Evolutionary conservation across 35 echinoderm and acorn worm species (phyloP), one percentile per base, ranked within the genome.

Genomic region (Apostichopus japonicus): DNA sequence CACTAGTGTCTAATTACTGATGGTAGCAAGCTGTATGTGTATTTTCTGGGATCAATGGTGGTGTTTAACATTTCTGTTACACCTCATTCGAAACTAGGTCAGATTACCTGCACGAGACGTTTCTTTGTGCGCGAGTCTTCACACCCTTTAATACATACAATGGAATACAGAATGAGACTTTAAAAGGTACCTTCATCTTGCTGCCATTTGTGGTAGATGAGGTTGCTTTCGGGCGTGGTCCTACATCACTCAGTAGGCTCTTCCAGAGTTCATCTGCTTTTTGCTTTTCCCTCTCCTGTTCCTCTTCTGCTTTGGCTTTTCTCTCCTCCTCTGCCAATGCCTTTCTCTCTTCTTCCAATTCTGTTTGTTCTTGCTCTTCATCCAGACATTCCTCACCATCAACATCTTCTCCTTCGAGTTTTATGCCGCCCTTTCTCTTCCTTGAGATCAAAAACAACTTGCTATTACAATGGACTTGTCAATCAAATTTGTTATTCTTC

Each of bases 251-350:
- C 81, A 98, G 27, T 57, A 98, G 96, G 53, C 93, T 96, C 57
- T 87, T 93, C 97, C 97, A 98, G 4, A 98, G 87, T 54, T 98
- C 95, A 94, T 98, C 93, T 8, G 97, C 95, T 84, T 78, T 96
- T 78, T 96, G 88, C 77, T 98, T 98, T 75, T 94, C 72, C 21
- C 92, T 83, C 77, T 96, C 95, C 54, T 95, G 95, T 24, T 82
- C 22, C 51, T 94, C 86, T 51, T 24, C 56, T 90, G 62, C 78
- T 54, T 90, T 79, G 4, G 44, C 87, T 86, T 91, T 94, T 57
- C 80, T 84, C 25, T 62, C 90, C 55, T 94, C 91, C 54, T 94
- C 71, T 82, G 92, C 90, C 22, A 94, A 65, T 52, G 90, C 91
- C 27, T 80, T 67, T 75, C 59, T 78, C 54, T 65, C 77, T 65